Evolutionary conservation across 2,113 vertebrate species (phyloP).

Genomic region (Phycodurus eques): DNA sequence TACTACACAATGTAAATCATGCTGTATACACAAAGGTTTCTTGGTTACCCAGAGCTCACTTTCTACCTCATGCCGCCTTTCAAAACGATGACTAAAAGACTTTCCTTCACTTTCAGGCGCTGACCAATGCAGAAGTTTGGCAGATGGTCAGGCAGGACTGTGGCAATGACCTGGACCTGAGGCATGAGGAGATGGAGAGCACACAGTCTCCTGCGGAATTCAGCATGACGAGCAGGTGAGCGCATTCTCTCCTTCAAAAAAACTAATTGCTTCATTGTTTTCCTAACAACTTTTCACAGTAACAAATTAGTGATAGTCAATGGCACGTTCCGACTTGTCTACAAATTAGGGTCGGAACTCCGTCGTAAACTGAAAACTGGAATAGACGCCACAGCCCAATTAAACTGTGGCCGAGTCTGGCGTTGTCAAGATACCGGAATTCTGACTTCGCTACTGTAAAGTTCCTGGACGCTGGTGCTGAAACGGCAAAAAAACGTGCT

Average conservation of each 20-base stretch:
- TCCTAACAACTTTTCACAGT: background rate
- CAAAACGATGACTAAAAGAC: background rate
- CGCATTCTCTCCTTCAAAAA: no score
- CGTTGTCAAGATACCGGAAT: no score
- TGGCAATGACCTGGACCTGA: slow-evolving; percentile 89
- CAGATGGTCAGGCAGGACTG: slow-evolving; percentile 91
- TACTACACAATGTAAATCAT: background rate
- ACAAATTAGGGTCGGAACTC: no score
- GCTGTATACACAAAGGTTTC: background rate
- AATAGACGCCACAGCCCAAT: no score
- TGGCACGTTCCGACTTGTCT: no score
- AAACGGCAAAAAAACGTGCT: no score
- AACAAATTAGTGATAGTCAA: background rate
- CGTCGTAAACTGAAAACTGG: no score
- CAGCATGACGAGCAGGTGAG: slow-evolving; percentile 77
- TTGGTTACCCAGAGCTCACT: background rate
- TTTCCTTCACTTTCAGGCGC: slow-evolving; percentile 62
- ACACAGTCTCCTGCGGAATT: slow-evolving; percentile 76
- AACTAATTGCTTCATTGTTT: background rate
- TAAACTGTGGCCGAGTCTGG: no score
- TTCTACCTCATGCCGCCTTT: background rate
- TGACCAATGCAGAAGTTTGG: slow-evolving; percentile 83
- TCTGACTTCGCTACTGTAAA: no score
- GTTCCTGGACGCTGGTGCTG: no score
- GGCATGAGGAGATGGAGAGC: slow-evolving; percentile 87